Evolutionary conservation across 2,113 vertebrate species (phyloP).

Genomic region (Leptodactylus fuscus): DNA sequence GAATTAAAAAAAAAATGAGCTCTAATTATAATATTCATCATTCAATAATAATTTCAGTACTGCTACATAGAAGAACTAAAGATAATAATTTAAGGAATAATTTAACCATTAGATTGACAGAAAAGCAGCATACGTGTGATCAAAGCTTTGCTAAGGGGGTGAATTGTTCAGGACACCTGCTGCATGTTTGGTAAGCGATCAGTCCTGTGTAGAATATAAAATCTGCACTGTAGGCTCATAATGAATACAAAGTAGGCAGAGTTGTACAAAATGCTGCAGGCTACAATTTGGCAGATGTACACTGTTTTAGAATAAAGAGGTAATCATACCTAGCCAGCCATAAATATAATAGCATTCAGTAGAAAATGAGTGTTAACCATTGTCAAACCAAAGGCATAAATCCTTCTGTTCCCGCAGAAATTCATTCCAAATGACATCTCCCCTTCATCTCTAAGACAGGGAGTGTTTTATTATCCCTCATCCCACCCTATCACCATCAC

Average conservation of each 20-base stretch:
- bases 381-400: conserved; percentile 12
- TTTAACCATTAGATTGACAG: not conserved
- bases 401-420: conserved; percentile 21
- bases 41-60: not conserved
- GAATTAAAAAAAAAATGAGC: not conserved
- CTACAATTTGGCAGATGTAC: conserved; percentile 52
- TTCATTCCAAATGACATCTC: conserved; percentile 43
- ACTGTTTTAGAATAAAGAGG: conserved; percentile 10
- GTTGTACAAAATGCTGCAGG: conserved; percentile 32
- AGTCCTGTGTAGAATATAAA: conserved; percentile 40
- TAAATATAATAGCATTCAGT: conserved; percentile 26
- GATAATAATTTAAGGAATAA: not conserved
- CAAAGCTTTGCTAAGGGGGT: not conserved
- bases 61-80: not conserved
- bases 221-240: conserved; percentile 42
- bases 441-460: not conserved
- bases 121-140: not conserved
- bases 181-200: conserved; percentile 35
- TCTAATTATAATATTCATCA: not conserved
- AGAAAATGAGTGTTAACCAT: not conserved
- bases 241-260: conserved; percentile 41
- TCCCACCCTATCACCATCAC: conserved; percentile 44
- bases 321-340: conserved; percentile 30
- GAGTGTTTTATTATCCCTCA: conserved; percentile 39
- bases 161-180: conserved; percentile 38